A percentile compares a stretch with the other conserved stretches of the same genome.
These are phyloP conservation scores for Polietes domitor DNA, from an alignment of 2,888 invertebrate genomes.

Conservation along the genomic window DNA sequence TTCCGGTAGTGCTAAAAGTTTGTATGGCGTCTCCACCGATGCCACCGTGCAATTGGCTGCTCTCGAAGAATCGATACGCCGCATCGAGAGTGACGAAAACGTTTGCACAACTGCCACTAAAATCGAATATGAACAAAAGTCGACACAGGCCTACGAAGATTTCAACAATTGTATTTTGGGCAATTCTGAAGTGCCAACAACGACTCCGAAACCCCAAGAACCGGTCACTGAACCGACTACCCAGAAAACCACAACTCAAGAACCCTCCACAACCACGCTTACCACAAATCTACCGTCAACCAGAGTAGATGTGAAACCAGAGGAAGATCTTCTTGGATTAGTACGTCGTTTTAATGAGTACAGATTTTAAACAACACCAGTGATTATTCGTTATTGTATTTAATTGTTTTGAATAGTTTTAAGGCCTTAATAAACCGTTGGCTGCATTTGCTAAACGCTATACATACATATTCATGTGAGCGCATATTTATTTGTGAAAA, in stretches of 20 bases:
- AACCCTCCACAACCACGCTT: not conserved
- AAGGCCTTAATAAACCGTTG: no score
- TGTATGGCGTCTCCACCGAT: conserved; percentile 5
- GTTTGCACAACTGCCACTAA: conserved; percentile 13
- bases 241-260: no score
- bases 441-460: no score
- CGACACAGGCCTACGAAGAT: not conserved
- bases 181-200: not conserved
- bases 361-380: no score
- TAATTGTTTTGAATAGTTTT: no score
- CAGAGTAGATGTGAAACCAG: not conserved
- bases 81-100: conserved; percentile 10
- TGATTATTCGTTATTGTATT: no score
- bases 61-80: not conserved
- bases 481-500: no score
- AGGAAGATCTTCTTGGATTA: not conserved
- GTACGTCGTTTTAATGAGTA: not conserved
- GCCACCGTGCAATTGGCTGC: not conserved
- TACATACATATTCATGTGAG: no score
- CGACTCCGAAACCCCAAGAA: not conserved
- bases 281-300: no score
- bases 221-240: not conserved
- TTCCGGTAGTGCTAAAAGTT: not conserved
- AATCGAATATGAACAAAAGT: not conserved
- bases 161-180: conserved; percentile 25